Percentiles rank a stretch among this genome's conserved stretches.
Evolutionary conservation across 2,888 invertebrate genomes (phyloP).

Genomic region (Machimus rusticus): DNA sequence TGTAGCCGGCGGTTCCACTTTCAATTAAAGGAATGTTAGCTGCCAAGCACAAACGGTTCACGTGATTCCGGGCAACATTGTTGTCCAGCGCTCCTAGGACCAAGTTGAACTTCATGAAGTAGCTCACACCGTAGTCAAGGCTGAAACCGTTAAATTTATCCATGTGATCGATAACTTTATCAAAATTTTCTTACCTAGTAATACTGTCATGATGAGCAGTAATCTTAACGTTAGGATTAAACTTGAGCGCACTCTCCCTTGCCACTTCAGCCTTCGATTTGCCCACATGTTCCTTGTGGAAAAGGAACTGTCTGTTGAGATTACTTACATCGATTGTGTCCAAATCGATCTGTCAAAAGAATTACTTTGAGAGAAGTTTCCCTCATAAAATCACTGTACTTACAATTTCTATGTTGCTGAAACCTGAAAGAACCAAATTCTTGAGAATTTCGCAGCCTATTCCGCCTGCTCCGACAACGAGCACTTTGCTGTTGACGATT

Average conservation of each 20-base stretch:
- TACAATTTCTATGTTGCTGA: slow-evolving; percentile 92
- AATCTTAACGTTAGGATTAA: slow-evolving; percentile 89
- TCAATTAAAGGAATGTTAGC: slow-evolving; percentile 94
- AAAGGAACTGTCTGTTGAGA: slow-evolving; percentile 98
- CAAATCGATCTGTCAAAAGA: slow-evolving; percentile 83
- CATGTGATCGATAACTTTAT: not conserved
- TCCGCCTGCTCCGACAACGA: slow-evolving; percentile 96
- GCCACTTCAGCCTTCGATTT: slow-evolving; percentile 96
- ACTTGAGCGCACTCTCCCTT: slow-evolving; percentile 83
- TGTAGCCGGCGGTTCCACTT: slow-evolving; percentile 96
- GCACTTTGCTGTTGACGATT: slow-evolving; percentile 75
- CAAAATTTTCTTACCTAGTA: slow-evolving; percentile 74
- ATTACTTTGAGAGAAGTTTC: not conserved
- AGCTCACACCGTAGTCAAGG: slow-evolving; percentile 86
- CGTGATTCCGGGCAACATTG: slow-evolving; percentile 94
- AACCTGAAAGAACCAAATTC: slow-evolving; percentile 94
- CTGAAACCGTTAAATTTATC: slow-evolving; percentile 65
- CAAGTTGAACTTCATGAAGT: slow-evolving; percentile 88
- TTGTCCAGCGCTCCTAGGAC: slow-evolving; percentile 98
- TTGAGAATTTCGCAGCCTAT: slow-evolving; percentile 99
- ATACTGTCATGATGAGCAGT: slow-evolving; percentile 92
- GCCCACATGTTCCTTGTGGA: slow-evolving; percentile 97
- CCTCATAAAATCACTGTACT: slow-evolving; percentile 48
- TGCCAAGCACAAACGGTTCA: slow-evolving; percentile 97
- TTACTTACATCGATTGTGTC: slow-evolving; percentile 99